phyloP scores from a whole-genome alignment of 2,113 vertebrate genomes.

The Pogona vitticeps region DNA sequence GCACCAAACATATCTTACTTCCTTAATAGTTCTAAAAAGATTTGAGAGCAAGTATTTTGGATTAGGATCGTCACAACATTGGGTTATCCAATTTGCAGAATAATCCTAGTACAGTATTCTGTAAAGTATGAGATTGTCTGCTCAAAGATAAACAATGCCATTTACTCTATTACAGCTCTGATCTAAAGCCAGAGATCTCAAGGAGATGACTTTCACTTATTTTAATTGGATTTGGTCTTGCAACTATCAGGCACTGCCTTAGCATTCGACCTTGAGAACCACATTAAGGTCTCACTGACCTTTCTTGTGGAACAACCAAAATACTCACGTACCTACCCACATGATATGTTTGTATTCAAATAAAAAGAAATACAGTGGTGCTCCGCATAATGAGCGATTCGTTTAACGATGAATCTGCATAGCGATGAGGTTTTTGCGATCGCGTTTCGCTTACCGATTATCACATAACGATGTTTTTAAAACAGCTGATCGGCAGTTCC shows the following conservation, averaged over 20 bases:
- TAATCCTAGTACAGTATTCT: not conserved
- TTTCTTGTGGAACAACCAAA: not conserved
- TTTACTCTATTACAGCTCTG: not conserved
- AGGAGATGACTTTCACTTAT: not conserved
- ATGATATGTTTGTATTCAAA: not conserved
- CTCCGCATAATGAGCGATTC: no score
- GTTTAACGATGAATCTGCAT: no score
- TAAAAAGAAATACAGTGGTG: not conserved
- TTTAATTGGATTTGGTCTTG: not conserved
- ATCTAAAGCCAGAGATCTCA: slow-evolving; percentile 13
- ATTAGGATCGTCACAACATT: not conserved
- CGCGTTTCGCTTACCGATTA: no score
- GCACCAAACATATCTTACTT: not conserved
- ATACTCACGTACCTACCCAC: no score
- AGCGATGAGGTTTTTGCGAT: no score
- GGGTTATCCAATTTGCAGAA: slow-evolving; percentile 3
- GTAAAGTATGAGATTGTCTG: not conserved
- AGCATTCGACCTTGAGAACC: slow-evolving; percentile 1
- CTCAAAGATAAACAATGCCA: not conserved
- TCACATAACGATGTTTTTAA: no score
- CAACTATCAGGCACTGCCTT: not conserved
- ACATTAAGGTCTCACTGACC: not conserved
- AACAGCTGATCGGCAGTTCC: no score
- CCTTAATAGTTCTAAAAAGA: not conserved
- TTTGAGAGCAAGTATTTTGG: not conserved